Evolutionary conservation across 2,888 invertebrate genomes (phyloP), one percentile per base, ranked within the genome.

Genomic region (Ditula angustiorana): DNA sequence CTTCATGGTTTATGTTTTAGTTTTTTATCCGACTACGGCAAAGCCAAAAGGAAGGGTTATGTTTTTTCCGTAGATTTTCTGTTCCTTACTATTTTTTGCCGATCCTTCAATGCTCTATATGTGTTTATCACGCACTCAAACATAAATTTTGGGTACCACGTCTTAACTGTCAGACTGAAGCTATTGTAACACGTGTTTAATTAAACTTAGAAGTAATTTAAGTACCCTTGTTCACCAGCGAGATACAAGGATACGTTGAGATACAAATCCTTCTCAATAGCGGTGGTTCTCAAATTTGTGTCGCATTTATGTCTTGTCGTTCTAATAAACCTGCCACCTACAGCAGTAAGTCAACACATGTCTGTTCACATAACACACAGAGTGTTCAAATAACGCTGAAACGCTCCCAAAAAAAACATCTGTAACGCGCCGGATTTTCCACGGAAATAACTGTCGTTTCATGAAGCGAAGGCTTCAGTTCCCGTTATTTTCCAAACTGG

Each of bases 401-500:
- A 37, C 49, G 26, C 24, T 59, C 23, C 5, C 50, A 24, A 28
- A 13, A 47, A 61, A 50, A 63, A 63, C 33, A 50, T 4, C 33
- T 59, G 49, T 57, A 55, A 47, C 24, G 24, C 61, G 35, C 24
- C 61, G 41, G 33, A 35, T 49, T 57, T 56, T 55, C 41, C 57
- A 50, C 57, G 52, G 49, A 24, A 72, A 61, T 67, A 71, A 68
- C 72, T 52, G 67, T 67, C 69, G 46, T 67, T 37, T 59, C 63
- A 57, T 70, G 68, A 66, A 28, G 63, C 70, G n/a, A 52, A 37
- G 24, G 55, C 35, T 24, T 23, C 24, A 28, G 21, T 21, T 59
- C 53, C 64, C 64, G 64, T 59, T 64, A 64, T 46, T 58, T 47
- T 23, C 8, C 26, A n/a, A 64, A 64, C 64, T 64, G 28, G 58